These are phyloP conservation scores for Nephrotoma flavescens DNA, from an alignment of 2,888 invertebrate genomes.

Conservation along the genomic window DNA sequence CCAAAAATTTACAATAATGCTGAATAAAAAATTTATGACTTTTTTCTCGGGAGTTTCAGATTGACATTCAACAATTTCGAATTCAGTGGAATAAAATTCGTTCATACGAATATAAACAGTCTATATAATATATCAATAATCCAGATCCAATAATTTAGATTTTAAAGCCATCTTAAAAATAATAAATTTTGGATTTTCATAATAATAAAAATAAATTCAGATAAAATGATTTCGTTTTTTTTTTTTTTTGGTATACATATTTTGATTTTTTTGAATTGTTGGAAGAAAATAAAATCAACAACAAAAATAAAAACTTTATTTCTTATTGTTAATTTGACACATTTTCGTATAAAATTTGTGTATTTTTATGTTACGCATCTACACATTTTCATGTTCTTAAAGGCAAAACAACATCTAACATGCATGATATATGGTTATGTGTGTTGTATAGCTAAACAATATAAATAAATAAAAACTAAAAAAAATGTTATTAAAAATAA, in stretches of 20 bases:
- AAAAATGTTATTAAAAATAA: not conserved
- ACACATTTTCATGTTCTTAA: not conserved
- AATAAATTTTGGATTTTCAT: not conserved
- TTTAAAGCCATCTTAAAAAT: not conserved
- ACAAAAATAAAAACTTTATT: not conserved
- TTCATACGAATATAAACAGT: not conserved
- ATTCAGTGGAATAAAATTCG: not conserved
- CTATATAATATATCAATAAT: not conserved
- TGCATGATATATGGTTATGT: not conserved
- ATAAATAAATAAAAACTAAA: not conserved
- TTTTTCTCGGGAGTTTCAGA: not conserved
- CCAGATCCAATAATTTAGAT: not conserved
- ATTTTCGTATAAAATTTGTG: not conserved
- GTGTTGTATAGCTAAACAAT: not conserved
- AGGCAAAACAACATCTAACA: not conserved
- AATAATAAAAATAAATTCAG: not conserved
- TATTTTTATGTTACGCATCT: not conserved
- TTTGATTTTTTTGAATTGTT: not conserved
- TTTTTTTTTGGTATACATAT: not conserved
- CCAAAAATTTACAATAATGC: not conserved
- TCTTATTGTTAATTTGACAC: not conserved
- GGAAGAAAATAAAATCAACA: not conserved
- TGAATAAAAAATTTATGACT: not conserved
- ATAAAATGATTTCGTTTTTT: not conserved
- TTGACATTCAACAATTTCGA: not conserved